Percentiles rank a stretch among this genome's conserved stretches.
phyloP scores from a whole-genome alignment of 2,113 vertebrate species.

The Myiopsitta monachus region DNA sequence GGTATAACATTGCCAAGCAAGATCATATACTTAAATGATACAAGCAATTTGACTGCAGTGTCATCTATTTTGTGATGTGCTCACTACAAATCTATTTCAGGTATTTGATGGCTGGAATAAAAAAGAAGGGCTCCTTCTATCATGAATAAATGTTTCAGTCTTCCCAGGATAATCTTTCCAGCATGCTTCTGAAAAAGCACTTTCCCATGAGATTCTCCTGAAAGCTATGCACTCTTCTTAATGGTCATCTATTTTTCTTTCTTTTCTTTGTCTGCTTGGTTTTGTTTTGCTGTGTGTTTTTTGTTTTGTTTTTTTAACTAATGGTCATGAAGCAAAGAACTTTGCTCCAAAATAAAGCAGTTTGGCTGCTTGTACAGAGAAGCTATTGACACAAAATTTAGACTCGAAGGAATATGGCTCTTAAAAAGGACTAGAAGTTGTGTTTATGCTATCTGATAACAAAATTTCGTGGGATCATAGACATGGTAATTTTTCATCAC shows the following conservation, averaged over 20 bases:
- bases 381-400: not conserved
- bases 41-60: slow-evolving; percentile 10
- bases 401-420: not conserved
- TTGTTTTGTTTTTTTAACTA: not conserved
- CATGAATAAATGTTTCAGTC: not conserved
- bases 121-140: not conserved
- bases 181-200: not conserved
- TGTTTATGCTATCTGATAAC: not conserved
- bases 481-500: not conserved
- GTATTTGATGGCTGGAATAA: slow-evolving; percentile 12
- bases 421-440: not conserved
- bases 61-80: not conserved
- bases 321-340: not conserved
- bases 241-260: not conserved
- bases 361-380: not conserved
- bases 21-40: not conserved
- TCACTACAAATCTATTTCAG: slow-evolving; percentile 2
- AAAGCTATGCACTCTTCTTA: not conserved
- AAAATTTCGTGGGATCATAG: not conserved
- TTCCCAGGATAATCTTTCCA: not conserved
- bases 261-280: not conserved
- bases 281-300: not conserved
- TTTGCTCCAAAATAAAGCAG: not conserved
- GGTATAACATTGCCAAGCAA: not conserved
- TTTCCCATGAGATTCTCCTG: not conserved